Evolutionary conservation across 23 tunicate species (phyloP).

Genomic region (Halocynthia roretzi): DNA sequence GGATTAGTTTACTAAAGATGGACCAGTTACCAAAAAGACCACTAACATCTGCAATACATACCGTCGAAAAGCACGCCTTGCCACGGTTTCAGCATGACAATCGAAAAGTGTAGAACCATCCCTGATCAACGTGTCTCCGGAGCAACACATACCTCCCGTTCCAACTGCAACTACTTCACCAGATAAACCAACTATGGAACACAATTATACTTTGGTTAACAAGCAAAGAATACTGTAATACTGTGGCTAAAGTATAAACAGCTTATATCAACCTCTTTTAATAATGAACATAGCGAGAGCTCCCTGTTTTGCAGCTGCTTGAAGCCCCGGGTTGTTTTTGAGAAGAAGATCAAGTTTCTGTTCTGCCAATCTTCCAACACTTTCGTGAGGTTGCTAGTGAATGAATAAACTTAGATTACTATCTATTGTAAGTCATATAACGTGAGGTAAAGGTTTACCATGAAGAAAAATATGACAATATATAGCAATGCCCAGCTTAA

Average conservation of each 20-base stretch:
- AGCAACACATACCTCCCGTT: conserved; percentile 10
- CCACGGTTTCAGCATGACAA: conserved; percentile 29
- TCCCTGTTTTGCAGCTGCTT: not conserved
- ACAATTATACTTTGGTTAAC: not conserved
- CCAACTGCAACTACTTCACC: conserved; percentile 29
- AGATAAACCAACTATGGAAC: not conserved
- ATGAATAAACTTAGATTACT: no score
- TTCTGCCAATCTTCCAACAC: conserved; percentile 20
- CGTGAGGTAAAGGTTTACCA: no score
- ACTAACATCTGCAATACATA: not conserved
- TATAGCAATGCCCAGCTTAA: not conserved
- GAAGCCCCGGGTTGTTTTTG: not conserved
- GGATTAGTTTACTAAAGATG: no score
- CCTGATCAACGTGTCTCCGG: not conserved
- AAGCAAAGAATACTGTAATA: not conserved
- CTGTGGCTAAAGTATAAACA: not conserved
- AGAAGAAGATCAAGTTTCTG: not conserved
- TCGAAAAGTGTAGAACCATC: conserved; percentile 9
- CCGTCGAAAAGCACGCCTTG: conserved; percentile 18
- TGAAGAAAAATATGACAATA: not conserved
- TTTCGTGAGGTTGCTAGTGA: not conserved
- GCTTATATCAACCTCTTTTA: conserved; percentile 4
- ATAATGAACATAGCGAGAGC: conserved; percentile 4
- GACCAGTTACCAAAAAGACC: not conserved
- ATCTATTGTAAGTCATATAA: no score